Percentiles rank a stretch among this genome's conserved stretches.
phyloP scores from a whole-genome alignment of 2,888 invertebrate genomes.

The Falcaria lacertinaria region DNA sequence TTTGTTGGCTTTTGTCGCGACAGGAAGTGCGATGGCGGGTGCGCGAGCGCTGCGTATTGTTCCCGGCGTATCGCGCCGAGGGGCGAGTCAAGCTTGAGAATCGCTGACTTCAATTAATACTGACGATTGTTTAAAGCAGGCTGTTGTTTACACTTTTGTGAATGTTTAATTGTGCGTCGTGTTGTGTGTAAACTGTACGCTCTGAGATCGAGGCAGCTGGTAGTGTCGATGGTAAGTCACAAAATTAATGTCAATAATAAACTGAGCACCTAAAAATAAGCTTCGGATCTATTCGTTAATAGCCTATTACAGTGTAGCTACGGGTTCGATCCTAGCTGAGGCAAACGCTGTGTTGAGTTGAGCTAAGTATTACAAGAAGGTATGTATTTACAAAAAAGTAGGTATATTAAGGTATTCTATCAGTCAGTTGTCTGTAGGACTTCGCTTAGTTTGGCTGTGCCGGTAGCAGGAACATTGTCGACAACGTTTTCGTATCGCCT shows the following conservation, averaged over 20 bases:
- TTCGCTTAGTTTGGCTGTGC: too few species aligned
- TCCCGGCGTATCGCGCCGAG: not conserved
- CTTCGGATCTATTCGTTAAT: too few species aligned
- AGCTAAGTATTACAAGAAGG: too few species aligned
- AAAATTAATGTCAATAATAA: not conserved
- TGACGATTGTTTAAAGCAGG: slow-evolving; percentile 2
- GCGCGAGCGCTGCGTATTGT: slow-evolving; percentile 19
- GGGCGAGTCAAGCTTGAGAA: not conserved
- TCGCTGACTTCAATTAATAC: slow-evolving; percentile 23
- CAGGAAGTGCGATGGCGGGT: slow-evolving; percentile 50
- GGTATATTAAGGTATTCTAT: too few species aligned
- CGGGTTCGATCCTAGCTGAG: too few species aligned
- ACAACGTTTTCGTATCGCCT: too few species aligned
- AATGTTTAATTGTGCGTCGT: not conserved
- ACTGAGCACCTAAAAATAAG: not conserved
- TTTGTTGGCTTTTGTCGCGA: slow-evolving; percentile 53
- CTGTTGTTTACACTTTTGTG: slow-evolving; percentile 5
- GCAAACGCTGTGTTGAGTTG: too few species aligned
- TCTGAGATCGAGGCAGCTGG: not conserved
- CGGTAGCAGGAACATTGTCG: too few species aligned
- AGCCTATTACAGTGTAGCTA: too few species aligned
- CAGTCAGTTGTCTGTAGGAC: too few species aligned
- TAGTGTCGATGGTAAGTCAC: not conserved
- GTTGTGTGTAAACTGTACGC: not conserved
- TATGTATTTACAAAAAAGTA: too few species aligned